Base-by-base conservation (phyloP, 1,140 invertebrate species). In the Glossosoma conforme region DNA sequence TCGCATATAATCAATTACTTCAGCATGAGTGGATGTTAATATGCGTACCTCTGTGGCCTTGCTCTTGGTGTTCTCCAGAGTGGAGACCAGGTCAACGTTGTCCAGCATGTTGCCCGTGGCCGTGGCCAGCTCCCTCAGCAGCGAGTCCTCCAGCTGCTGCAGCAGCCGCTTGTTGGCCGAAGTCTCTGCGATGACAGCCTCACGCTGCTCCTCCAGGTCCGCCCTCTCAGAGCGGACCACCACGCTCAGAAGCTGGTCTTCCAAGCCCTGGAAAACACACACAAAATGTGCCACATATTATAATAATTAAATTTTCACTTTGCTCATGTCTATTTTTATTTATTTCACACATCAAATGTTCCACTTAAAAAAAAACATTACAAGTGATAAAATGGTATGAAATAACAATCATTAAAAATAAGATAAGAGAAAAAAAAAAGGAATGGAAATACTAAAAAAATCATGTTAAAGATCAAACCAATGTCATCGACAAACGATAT, bases 61-160 rank as follows among this genome's bases (percentile, higher is more conserved):
- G 1, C 78, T 77, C 68, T 93, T 94, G 1, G 89, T 90, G 47
- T 90, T 89, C 58, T 94, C 91, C n/a, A 95, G 68, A 0, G 89
- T 93, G 48, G 82, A 73, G 2, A 96, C 80, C 0, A 94, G 71
- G 52, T 93, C 89, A 0, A 84, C 78, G 60, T 96, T 94, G 61
- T 95, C 91, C 56, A 94, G 67, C 87, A 94, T 94, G 67, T 92
- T 93, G 14, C 91, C 91, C 4, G 84, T 82, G 0, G 88, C 89
- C 0, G 83, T 86, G 1, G 89, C 83, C 49, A 95, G 71, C 65
- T 93, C 89, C 20, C 83, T 65, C 0, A 96, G 71, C 21, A 95
- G 67, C 0, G 85, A 87, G 61, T 93, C 86, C 65, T 94, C 91
- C 0, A 94, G 66, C 30, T 86, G 77, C 54, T 89, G 83, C 20